Evolutionary conservation across 1,140 invertebrate genomes (phyloP), one percentile per base, ranked within the genome.

Genomic region (Diorhabda carinulata): DNA sequence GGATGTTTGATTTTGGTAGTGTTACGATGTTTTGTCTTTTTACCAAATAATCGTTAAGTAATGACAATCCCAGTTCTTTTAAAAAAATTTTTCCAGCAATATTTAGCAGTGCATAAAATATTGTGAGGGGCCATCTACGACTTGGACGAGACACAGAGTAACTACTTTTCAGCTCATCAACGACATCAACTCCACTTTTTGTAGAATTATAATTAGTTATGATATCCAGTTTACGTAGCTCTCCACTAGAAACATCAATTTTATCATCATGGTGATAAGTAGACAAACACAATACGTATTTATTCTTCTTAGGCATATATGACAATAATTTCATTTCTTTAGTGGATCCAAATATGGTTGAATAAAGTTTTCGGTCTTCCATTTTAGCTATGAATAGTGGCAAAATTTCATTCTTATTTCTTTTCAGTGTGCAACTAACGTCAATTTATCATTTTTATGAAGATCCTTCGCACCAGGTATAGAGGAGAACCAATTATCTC

Each of bases 141-240:
- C 65, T 70, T 25, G 68, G 64, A 63, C 78, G 75, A 25, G 73
- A 68, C 9, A 79, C 74, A 62, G 72, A 72, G 67, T 78, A 81
- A 42, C 25, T 77, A 3, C 66, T 71, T 25, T 76, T 73, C 10
- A 78, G 57, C 58, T 77, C 45, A 59, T 82, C 76, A 41, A 77
- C 74, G 6, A 74, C 73, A 72, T 82, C 81, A 7, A 84, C 82
- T 52, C 78, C 80, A 9, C 73, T 74, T 77, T 84, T 84, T 5
- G 81, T 82, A 7, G 60, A 6, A 71, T 82, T 81, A 66, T 84
- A 83, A 75, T 78, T 79, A 47, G 73, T 74, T 42, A 83, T 76
- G 7, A 83, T 82, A 64, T 83, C 78, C 44, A 82, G 80, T 70
- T 82, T 82, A 43, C 47, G 8, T 7, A 9, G 7, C 41, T 61